phyloP scores from a whole-genome alignment of 2,888 invertebrate species.

The Baccha elongata region DNA sequence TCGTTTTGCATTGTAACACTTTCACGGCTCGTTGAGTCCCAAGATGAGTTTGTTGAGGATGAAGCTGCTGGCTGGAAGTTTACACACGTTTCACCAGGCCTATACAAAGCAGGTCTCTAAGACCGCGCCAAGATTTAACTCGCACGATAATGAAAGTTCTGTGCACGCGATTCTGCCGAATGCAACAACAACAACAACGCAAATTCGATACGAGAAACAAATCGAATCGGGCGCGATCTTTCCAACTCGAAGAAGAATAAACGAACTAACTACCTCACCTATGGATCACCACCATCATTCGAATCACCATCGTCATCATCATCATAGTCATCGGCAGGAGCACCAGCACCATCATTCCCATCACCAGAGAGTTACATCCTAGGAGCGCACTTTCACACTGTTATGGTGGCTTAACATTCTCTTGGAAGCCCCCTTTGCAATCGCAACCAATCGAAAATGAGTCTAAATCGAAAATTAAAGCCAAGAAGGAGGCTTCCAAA shows the following conservation, averaged over 20 bases:
- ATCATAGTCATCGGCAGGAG: constrained; percentile 21
- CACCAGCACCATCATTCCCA: constrained; percentile 39
- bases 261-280: constrained; percentile 65
- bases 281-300: constrained; percentile 65
- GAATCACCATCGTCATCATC: constrained; percentile 45
- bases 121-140: constrained; percentile 68
- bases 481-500: constrained; percentile 33
- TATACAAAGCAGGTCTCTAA: constrained; percentile 59
- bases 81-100: constrained; percentile 45
- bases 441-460: constrained; percentile 54
- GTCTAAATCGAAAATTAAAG: constrained; percentile 65
- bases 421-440: constrained; percentile 23
- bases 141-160: constrained; percentile 52
- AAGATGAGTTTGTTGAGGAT: constrained; percentile 68
- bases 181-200: constrained; percentile 43
- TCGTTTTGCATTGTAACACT: constrained; percentile 81
- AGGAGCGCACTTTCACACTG: constrained; percentile 50
- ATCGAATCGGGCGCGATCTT: constrained; percentile 70
- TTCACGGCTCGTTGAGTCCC: constrained; percentile 82
- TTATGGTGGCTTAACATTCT: not conserved
- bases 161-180: constrained; percentile 72
- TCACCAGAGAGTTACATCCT: constrained; percentile 40
- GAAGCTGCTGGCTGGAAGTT: constrained; percentile 59
- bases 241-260: constrained; percentile 43
- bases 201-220: constrained; percentile 38